Evolutionary conservation across 2,113 vertebrate genomes (phyloP), one percentile per base, ranked within the genome.

Genomic region (Silurus asotus): DNA sequence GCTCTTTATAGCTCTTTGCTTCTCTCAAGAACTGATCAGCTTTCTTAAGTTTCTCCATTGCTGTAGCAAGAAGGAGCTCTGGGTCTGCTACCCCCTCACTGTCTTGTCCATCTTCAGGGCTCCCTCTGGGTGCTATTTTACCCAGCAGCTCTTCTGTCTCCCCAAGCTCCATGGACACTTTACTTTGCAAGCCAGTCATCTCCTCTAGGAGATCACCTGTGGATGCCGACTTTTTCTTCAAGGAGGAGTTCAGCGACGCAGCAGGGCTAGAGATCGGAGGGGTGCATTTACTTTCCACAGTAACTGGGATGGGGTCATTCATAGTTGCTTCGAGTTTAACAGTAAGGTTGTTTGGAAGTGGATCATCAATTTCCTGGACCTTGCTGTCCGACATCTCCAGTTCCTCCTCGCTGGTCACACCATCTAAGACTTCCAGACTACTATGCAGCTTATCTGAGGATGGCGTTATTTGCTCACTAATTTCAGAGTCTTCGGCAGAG

Each of bases 11-110:
- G 90, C 90, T 94, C 88, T 94, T 96, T 74, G 97, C 95, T 92
- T 97, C 96, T 90, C 93, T 95, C 90, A 99, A 93, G 92, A 96
- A 96, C 64, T 96, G 92, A 0, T 97, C 95, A 4, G 97, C 97
- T 93, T 94, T 96, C 87, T 91, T 94, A 86, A 99, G 94, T 90
- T 98, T 97, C 88, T 96, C 96, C 88, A 98, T 95, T 13, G 97
- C 97, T 90, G 95, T 92, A 55, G 92, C 93, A 83, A 99, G 95
- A 89, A 99, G 92, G 0, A 92, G 89, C 89, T 96, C 95, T 0
- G 97, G 93, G 0, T 14, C 56, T 4, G 14, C 14, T 10, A 61
- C 75, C n/a, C 10, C 80, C 4, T 70, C 61, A 10, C 11, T 59
- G 17, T 86, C 83, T 5, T 80, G 89, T 11, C 62, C 85, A 0